Base-by-base conservation (phyloP, 2,888 invertebrate genomes). In the Andrena bicolor region DNA sequence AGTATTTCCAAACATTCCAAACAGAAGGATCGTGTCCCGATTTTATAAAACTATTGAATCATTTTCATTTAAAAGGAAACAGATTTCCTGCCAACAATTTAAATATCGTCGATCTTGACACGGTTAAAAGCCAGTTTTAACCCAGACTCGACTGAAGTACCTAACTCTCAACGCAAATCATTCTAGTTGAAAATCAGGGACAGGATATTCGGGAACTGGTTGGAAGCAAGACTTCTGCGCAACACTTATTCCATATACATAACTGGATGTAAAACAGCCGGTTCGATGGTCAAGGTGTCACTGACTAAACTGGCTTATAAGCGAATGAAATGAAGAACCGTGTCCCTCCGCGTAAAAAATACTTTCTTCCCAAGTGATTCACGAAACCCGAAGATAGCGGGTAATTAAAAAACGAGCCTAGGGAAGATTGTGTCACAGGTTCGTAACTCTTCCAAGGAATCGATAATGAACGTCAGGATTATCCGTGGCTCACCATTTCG, bases 321-420 rank as follows among this genome's bases (percentile, higher is more conserved):
- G 8, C 51, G 16, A 53, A 13, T 10, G 53, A 16, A 16, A n/a
- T n/a, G 41, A 13, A 10, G 5, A 48, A 3, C 16, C 41, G 49
- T 69, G 4, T 26, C 10, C 7, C 13, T 10, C 6, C 7, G 28
- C 41, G 8, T 8, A 3, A 1, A n/a, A 8, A 61, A 30, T 32
- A 41, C 28, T 76, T 61, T 75, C 41, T 48, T 23, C 13, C 5
- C 6, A 7, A 35, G 26, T 61, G 61, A 61, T 61, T 70, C 56
- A 70, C 49, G 16, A 51, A 41, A 53, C 26, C n/a, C n/a, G 7
- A 28, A 20, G 41, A 23, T 69, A 0, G 7, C 7, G 0, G 6
- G 16, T 32, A 23, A 13, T 20, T 20, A 6, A 30, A 4, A 10
- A 4, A 6, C 6, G 1, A 28, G 28, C 49, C 6, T 28, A 2